phyloP scores from a whole-genome alignment of 2,797 vertebrate genomes.

The Octomys mimax region DNA sequence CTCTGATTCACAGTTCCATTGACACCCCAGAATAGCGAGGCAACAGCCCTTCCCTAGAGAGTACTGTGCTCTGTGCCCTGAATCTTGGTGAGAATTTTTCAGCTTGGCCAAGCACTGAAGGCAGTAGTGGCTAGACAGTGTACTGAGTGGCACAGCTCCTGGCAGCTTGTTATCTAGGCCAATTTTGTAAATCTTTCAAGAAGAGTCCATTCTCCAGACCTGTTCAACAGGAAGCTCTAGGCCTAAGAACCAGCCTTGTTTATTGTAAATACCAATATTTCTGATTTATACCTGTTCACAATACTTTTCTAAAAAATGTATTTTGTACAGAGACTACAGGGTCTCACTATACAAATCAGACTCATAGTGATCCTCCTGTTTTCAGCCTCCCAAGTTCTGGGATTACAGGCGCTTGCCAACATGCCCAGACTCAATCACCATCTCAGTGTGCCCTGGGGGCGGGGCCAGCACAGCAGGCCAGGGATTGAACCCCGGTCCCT shows the following conservation, averaged over 20 bases:
- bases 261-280: not conserved
- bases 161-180: not conserved
- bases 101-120: not conserved
- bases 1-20: not conserved
- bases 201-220: not conserved
- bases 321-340: no score
- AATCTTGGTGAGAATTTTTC: not conserved
- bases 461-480: no score
- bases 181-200: not conserved
- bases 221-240: not conserved
- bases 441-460: no score
- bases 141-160: not conserved
- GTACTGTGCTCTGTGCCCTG: not conserved
- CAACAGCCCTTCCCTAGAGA: not conserved
- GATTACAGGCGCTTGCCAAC: no score
- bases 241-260: not conserved
- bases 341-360: no score
- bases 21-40: no score
- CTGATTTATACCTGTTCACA: not conserved
- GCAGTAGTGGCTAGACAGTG: not conserved
- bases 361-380: no score
- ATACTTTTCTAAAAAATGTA: no score
- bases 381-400: no score
- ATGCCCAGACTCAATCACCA: no score
- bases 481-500: no score